Evolutionary conservation across 2,113 vertebrate species (phyloP).

Genomic region (Xenus cinereus): DNA sequence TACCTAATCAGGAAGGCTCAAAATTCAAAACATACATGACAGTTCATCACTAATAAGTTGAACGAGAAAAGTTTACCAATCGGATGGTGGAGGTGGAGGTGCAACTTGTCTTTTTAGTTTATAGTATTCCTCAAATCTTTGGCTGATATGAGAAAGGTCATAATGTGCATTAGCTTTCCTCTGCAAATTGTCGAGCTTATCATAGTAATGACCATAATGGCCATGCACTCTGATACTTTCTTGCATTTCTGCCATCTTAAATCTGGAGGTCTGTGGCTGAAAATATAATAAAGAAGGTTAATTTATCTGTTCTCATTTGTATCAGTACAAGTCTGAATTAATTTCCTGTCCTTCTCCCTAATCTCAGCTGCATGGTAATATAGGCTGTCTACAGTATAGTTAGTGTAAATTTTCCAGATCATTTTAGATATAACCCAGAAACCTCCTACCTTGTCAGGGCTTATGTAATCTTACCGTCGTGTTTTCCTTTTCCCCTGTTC

Average conservation of each 20-base stretch:
- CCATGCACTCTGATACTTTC: conserved; percentile 1
- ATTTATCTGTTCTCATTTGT: neutral
- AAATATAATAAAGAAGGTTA: conserved; percentile 5
- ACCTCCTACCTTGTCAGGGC: neutral
- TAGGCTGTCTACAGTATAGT: neutral
- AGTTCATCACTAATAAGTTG: neutral
- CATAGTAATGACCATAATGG: conserved; percentile 76
- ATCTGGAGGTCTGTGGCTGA: conserved; percentile 44
- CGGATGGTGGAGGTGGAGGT: neutral
- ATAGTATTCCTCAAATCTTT: conserved; percentile 34
- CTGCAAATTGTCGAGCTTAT: conserved; percentile 75
- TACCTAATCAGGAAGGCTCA: neutral
- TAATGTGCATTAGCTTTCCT: conserved; percentile 41
- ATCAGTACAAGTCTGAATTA: neutral
- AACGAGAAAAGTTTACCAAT: conserved; percentile 56
- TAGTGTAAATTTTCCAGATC: neutral
- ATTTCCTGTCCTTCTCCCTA: neutral
- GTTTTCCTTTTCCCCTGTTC: neutral
- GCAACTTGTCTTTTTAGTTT: conserved; percentile 13
- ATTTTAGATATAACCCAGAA: neutral
- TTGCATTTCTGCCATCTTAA: conserved; percentile 42
- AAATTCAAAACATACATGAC: neutral
- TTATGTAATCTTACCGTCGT: neutral
- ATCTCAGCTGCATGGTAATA: neutral
- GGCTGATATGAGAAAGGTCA: conserved; percentile 9